Conservation (phyloP, 92 coral and sea anemone species). For the Heliopora coerulea region DNA sequence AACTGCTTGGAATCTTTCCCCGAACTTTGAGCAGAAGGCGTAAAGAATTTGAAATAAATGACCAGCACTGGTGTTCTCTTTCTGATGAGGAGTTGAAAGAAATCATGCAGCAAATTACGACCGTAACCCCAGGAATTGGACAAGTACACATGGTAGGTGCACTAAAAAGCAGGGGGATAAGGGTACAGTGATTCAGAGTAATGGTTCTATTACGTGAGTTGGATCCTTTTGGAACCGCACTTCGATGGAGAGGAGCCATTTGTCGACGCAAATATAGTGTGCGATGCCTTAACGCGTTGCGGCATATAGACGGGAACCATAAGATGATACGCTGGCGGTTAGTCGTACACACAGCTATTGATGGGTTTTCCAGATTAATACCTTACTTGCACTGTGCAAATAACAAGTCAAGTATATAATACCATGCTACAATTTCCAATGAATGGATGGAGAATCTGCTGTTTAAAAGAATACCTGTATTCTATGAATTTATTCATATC, state of each 20-base stretch:
- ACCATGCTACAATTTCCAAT: too few relatives aligned
- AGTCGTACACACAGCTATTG: conserved; percentile 18
- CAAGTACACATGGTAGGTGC: conserved; percentile 10
- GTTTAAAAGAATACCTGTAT: too few relatives aligned
- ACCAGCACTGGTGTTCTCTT: neutral
- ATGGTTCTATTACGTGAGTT: neutral
- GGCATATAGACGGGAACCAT: conserved; percentile 27
- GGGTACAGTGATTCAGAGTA: neutral
- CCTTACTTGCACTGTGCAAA: conserved; percentile 4
- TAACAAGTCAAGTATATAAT: too few relatives aligned
- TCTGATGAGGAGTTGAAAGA: conserved; percentile 4
- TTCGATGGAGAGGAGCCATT: neutral
- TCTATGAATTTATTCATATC: too few relatives aligned
- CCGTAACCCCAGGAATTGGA: conserved; percentile 14
- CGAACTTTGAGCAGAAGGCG: conserved; percentile 26
- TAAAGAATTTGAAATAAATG: neutral
- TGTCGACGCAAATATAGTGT: conserved; percentile 8
- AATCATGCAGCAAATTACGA: neutral
- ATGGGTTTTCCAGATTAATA: conserved; percentile 14
- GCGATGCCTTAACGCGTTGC: conserved; percentile 4
- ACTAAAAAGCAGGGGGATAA: neutral
- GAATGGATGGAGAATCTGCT: too few relatives aligned
- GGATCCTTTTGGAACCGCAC: conserved; percentile 13
- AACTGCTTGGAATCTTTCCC: conserved; percentile 7
- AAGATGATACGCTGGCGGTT: conserved; percentile 16